Conservation (phyloP, 2,113 vertebrate species). For the Seriola rivoliana region DNA sequence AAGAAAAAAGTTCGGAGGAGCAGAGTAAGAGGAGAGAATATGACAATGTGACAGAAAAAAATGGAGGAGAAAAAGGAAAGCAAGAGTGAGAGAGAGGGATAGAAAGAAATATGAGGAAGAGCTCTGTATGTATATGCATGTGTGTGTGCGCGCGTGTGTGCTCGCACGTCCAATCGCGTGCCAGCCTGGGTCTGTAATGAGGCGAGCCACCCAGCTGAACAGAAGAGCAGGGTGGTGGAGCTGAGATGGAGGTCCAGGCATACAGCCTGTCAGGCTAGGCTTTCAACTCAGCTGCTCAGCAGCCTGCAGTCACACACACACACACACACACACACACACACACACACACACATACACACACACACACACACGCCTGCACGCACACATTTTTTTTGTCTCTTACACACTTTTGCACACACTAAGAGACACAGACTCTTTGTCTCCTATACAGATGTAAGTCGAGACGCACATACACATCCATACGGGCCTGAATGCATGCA, state of each 20-base stretch:
- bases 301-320: slow-evolving; percentile 51
- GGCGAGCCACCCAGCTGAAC: slow-evolving; percentile 84
- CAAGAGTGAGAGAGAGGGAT: slow-evolving; percentile 29
- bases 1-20: slow-evolving; percentile 43
- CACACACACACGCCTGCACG: slow-evolving; percentile 18
- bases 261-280: slow-evolving; percentile 79
- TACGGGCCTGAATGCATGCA: slow-evolving; percentile 6
- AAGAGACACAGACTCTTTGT: slow-evolving; percentile 38
- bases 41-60: slow-evolving; percentile 62
- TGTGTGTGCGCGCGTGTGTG: background rate
- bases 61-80: slow-evolving; percentile 26
- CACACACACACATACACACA: slow-evolving; percentile 11
- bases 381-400: slow-evolving; percentile 24
- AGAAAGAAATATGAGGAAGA: slow-evolving; percentile 35
- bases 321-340: slow-evolving; percentile 20
- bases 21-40: slow-evolving; percentile 42
- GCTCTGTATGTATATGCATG: background rate
- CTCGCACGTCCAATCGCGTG: slow-evolving; percentile 34
- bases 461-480: slow-evolving; percentile 47
- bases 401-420: slow-evolving; percentile 65
- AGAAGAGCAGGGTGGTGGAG: slow-evolving; percentile 79
- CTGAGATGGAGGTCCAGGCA: slow-evolving; percentile 83
- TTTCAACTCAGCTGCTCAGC: slow-evolving; percentile 79
- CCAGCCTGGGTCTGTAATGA: slow-evolving; percentile 83
- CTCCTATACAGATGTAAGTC: slow-evolving; percentile 63